These are phyloP conservation scores for Aurelia aurita DNA, from an alignment of 30 jellyfish, hydroid and myxozoan species.

Conservation along the genomic window DNA sequence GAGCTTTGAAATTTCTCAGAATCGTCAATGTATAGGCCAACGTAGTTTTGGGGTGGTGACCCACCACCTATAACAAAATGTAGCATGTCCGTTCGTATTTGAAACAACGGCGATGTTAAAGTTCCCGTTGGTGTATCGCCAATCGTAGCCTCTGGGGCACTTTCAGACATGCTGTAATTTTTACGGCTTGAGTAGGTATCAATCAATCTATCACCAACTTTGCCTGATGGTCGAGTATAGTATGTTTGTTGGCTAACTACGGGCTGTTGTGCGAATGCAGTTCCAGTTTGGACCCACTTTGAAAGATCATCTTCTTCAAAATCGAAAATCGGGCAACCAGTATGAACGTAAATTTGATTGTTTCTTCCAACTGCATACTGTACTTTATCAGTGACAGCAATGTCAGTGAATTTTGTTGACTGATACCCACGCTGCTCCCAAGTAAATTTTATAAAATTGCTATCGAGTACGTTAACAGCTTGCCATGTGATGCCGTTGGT, in stretches of 20 bases:
- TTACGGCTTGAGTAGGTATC: slow-evolving; percentile 37
- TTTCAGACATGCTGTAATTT: slow-evolving; percentile 13
- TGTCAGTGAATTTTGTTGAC: neutral
- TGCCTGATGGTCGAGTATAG: slow-evolving; percentile 5
- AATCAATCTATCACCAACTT: slow-evolving; percentile 52
- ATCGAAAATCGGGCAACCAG: slow-evolving; percentile 72
- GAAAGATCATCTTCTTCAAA: slow-evolving; percentile 51
- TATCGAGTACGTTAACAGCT: neutral
- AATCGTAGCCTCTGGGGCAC: slow-evolving; percentile 13
- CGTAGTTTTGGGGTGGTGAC: slow-evolving; percentile 26
- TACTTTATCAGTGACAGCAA: neutral
- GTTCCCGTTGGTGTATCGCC: slow-evolving; percentile 50
- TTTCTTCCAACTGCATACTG: slow-evolving; percentile 2
- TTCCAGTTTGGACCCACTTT: slow-evolving; percentile 57
- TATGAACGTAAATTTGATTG: slow-evolving; percentile 1
- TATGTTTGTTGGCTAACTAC: slow-evolving; percentile 15
- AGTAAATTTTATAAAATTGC: neutral
- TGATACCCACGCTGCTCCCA: slow-evolving; percentile 24
- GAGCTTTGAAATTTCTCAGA: slow-evolving; percentile 15
- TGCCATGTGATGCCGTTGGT: slow-evolving; percentile 14
- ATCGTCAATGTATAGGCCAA: slow-evolving; percentile 18
- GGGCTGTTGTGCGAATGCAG: slow-evolving; percentile 51
- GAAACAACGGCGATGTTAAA: slow-evolving; percentile 58
- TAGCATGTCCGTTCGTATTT: slow-evolving; percentile 40
- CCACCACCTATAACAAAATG: slow-evolving; percentile 67